phyloP scores from a whole-genome alignment of 1,140 invertebrate genomes.

The Heliconius hewitsoni region DNA sequence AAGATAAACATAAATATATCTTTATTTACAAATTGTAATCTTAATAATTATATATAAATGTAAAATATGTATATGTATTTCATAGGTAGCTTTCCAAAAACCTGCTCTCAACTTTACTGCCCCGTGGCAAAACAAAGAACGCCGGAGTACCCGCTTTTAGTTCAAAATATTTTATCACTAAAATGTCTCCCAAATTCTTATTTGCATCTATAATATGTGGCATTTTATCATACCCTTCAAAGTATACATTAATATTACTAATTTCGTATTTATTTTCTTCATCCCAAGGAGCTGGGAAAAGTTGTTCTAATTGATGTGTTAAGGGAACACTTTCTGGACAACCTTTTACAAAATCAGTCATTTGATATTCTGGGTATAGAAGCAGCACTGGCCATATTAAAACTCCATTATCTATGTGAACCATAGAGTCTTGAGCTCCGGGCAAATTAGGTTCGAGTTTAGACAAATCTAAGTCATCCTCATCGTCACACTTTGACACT shows the following conservation, averaged over 20 bases:
- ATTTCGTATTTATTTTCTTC: constrained; percentile 85
- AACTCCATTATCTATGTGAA: constrained; percentile 89
- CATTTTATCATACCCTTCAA: constrained; percentile 87
- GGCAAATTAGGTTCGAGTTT: constrained; percentile 84
- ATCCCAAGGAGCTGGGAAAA: constrained; percentile 92
- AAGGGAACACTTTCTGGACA: constrained; percentile 84
- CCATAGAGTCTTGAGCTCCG: constrained; percentile 82
- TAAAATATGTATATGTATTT: constrained; percentile 9
- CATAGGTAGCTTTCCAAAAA: constrained; percentile 67
- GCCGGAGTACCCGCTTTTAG: constrained; percentile 71
- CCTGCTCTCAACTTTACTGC: constrained; percentile 57
- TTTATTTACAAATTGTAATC: constrained; percentile 3
- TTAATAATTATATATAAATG: neutral
- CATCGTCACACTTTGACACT: constrained; percentile 68
- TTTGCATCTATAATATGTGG: constrained; percentile 84
- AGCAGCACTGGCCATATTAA: constrained; percentile 77
- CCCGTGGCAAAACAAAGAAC: constrained; percentile 64
- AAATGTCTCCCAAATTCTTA: constrained; percentile 84
- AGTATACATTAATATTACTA: constrained; percentile 88
- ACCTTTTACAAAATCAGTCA: constrained; percentile 83
- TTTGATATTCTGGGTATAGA: constrained; percentile 70
- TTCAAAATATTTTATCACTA: constrained; percentile 84
- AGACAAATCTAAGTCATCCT: constrained; percentile 75
- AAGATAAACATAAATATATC: neutral
- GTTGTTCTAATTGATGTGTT: constrained; percentile 63